Conservation (phyloP, 2,797 vertebrate genomes). For the Scolopax rusticola region DNA sequence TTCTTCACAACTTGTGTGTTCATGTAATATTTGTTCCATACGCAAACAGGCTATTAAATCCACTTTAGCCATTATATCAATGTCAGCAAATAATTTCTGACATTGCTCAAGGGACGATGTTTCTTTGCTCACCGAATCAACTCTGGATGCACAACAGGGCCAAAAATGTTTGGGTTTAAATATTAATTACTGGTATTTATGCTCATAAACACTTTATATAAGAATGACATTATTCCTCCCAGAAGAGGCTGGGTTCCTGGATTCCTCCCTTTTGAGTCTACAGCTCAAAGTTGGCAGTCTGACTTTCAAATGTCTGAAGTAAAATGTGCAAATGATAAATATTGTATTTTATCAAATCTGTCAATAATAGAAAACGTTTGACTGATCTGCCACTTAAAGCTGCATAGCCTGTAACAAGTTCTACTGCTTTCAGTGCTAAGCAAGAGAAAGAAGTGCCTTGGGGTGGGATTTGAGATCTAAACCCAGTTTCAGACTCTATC, state of each 20-base stretch:
- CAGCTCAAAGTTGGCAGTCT: conserved; percentile 21
- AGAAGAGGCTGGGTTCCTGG: conserved; percentile 7
- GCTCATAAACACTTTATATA: conserved; percentile 49
- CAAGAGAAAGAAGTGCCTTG: neutral
- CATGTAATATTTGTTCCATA: neutral
- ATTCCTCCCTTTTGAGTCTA: neutral
- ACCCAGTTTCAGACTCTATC: neutral
- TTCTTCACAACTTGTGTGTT: neutral
- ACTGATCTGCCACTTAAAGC: neutral
- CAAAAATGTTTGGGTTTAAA: neutral
- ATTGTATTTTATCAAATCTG: neutral
- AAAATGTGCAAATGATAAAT: neutral
- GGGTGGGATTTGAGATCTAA: neutral
- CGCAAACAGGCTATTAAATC: neutral
- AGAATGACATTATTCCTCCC: conserved; percentile 56
- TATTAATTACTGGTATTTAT: too few relatives aligned
- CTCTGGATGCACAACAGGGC: neutral
- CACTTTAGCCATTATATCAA: neutral
- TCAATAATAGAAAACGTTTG: conserved; percentile 9
- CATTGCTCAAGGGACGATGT: neutral
- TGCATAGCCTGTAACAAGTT: neutral
- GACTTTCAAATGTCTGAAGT: conserved; percentile 2
- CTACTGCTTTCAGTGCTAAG: neutral
- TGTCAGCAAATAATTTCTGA: conserved; percentile 3
- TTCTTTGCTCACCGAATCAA: conserved; percentile 8